Conservation (phyloP, 2,888 invertebrate species). For the Hoplodrina blanda region DNA sequence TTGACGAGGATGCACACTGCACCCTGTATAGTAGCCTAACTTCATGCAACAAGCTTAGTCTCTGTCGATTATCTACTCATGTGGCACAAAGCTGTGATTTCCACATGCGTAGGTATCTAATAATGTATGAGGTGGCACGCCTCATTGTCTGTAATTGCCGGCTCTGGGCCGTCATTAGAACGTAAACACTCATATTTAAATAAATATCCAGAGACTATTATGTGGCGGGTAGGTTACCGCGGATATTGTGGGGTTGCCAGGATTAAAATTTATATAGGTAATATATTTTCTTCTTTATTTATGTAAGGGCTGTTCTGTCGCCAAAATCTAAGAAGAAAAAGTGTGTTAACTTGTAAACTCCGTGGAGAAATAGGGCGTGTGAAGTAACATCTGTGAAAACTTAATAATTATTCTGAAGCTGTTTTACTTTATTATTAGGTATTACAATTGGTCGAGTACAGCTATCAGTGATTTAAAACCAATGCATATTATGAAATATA, state of each 20-base stretch:
- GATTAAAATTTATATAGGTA: background rate
- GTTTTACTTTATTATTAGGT: too few relatives aligned
- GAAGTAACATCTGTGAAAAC: too few relatives aligned
- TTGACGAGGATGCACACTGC: too few relatives aligned
- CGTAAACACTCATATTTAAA: slow-evolving; percentile 81
- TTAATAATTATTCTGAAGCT: too few relatives aligned
- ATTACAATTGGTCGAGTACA: too few relatives aligned
- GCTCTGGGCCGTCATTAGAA: slow-evolving; percentile 77
- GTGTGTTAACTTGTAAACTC: too few relatives aligned
- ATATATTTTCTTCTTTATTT: background rate
- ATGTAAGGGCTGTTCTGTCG: too few relatives aligned
- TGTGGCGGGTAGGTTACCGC: slow-evolving; percentile 71
- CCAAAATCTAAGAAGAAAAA: too few relatives aligned
- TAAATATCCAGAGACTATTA: slow-evolving; percentile 78
- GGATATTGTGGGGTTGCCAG: slow-evolving; percentile 73
- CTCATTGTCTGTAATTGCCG: slow-evolving; percentile 71
- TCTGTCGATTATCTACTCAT: slow-evolving; percentile 30
- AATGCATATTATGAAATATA: too few relatives aligned
- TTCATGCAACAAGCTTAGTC: background rate
- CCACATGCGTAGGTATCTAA: slow-evolving; percentile 59
- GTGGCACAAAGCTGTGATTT: slow-evolving; percentile 65
- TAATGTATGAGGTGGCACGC: slow-evolving; percentile 69
- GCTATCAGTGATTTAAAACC: too few relatives aligned
- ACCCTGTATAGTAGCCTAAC: too few relatives aligned
- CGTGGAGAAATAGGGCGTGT: too few relatives aligned